Conservation (phyloP, 2,888 invertebrate species). For the Polyommatus iphigenia region DNA sequence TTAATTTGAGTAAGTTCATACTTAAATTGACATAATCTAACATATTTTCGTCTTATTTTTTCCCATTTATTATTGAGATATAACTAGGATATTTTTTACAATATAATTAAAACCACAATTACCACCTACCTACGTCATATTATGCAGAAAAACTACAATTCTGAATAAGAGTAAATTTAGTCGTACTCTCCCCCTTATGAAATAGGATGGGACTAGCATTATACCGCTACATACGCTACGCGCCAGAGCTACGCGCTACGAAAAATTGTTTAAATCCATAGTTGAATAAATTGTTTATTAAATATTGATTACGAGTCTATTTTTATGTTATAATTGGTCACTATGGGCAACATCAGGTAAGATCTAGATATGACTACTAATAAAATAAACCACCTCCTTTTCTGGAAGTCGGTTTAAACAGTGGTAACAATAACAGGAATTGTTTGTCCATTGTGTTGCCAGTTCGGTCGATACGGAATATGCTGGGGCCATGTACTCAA, state of each 20-base stretch:
- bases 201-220: background rate
- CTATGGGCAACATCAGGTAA: no score
- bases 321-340: no score
- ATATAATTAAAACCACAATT: no score
- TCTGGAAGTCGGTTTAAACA: background rate
- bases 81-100: no score
- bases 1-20: background rate
- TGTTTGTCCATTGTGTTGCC: background rate
- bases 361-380: no score
- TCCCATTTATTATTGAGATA: no score
- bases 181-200: background rate
- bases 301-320: no score
- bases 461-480: background rate
- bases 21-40: background rate
- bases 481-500: background rate
- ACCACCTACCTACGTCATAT: background rate
- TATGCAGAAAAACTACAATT: background rate
- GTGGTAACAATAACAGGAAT: background rate
- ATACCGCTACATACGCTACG: slow-evolving; percentile 10
- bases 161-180: no score
- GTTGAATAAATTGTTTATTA: no score
- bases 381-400: background rate
- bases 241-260: background rate
- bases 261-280: no score
- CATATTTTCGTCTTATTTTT: no score